Base-by-base conservation (phyloP, 2,888 invertebrate species). In the Caradrina clavipalpis region DNA sequence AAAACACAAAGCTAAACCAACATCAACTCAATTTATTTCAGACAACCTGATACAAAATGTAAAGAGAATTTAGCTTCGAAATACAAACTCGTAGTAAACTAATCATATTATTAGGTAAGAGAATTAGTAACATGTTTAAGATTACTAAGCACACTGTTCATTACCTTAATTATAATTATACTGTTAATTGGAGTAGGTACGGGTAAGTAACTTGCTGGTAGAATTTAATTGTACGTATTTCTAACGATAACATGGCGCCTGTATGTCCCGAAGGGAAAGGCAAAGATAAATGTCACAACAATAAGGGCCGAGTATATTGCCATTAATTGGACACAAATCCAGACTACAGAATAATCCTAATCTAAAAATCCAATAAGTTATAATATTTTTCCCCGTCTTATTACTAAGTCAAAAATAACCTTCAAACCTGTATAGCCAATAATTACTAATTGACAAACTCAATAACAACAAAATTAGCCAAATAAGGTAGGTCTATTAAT, bases 141-240 rank as follows among this genome's bases (percentile, higher is more conserved):
- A 73, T 74, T 63, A 57, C 49, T 57, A 11, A 73, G 47, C 26
- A 49, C 19, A 42, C 39, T 22, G 53, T 22, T 74, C 50, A 65
- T 76, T 70, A 61, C 11, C 39, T 1, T 45, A 51, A 65, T 70
- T 75, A 74, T 57, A 49, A 39, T n/a, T 61, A 15, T 26, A 45
- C 45, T 19, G 35, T 15, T 65, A 65, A 75, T 74, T 70, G 47
- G n/a, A 49, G 42, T 21, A 49, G 42, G 15, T 66, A 54, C n/a
- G n/a, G n/a, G n/a, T 13, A 15, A 11, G 42, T 66, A 54, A n/a
- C 15, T 49, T 15, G 21, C 19, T 35, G 26, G 15, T 45, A 58
- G 45, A 59, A 65, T 65, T 61, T 54, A 69, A 69, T 51, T 69
- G 31, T 35, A 35, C 42, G 17, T 35, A 26, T 35, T 39, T 49